These are phyloP conservation scores for Oreochromis tanganicae DNA, from an alignment of 2,113 vertebrate genomes.

Conservation along the genomic window DNA sequence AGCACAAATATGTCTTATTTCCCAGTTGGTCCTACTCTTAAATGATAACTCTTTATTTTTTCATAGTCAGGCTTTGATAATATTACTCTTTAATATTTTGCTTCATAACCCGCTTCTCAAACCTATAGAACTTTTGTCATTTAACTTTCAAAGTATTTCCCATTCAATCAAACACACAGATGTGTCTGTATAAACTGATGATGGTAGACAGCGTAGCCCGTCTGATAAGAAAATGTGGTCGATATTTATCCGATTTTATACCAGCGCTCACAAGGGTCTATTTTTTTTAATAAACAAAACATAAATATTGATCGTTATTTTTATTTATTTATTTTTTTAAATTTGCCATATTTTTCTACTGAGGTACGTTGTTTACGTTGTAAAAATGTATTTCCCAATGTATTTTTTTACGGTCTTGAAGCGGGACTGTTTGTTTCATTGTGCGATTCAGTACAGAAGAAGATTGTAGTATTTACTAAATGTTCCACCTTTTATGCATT, in stretches of 20 bases:
- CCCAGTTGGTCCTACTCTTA: neutral
- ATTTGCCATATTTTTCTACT: neutral
- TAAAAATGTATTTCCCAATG: neutral
- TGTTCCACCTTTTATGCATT: neutral
- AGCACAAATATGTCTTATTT: neutral
- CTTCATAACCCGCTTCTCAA: neutral
- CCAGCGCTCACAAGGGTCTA: neutral
- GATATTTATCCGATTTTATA: neutral
- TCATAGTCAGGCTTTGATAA: neutral
- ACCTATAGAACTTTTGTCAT: neutral
- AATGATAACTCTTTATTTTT: neutral
- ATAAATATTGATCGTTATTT: neutral
- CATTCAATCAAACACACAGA: neutral
- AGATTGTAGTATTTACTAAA: neutral
- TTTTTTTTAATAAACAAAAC: neutral
- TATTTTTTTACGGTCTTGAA: neutral
- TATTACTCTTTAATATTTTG: neutral
- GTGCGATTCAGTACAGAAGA: neutral
- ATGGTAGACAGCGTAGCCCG: neutral
- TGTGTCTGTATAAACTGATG: neutral
- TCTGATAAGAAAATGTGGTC: neutral
- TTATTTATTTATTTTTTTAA: neutral
- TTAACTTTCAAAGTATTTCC: neutral
- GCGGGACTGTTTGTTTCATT: neutral
- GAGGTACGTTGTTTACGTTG: neutral